A percentile compares a stretch with the other conserved stretches of the same genome.
Conservation (phyloP, 2,888 invertebrate species). For the Cataglyphis livida region DNA sequence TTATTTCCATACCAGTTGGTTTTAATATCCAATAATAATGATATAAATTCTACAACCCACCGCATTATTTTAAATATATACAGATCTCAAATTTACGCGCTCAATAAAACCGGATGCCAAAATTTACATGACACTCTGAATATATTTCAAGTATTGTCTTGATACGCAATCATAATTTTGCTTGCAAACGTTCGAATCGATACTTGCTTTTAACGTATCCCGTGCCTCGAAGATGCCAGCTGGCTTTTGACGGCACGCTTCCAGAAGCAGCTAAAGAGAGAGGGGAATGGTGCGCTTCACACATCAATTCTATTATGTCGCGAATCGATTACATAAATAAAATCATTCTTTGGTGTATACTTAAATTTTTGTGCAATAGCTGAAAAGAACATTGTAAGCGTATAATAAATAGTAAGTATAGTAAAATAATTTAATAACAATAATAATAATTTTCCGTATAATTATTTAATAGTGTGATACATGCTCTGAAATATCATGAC, state of each 20-base stretch:
- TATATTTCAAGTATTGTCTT: slow-evolving; percentile 13
- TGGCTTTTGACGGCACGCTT: slow-evolving; percentile 78
- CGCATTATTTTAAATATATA: neutral
- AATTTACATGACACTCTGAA: neutral
- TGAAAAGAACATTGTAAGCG: neutral
- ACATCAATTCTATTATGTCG: slow-evolving; percentile 62
- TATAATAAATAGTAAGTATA: neutral
- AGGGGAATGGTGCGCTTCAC: slow-evolving; percentile 67
- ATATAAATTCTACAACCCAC: slow-evolving; percentile 1
- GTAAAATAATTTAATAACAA: neutral
- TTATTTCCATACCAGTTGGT: slow-evolving; percentile 32
- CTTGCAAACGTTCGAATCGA: slow-evolving; percentile 52
- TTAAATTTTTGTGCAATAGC: neutral
- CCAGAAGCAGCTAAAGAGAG: slow-evolving; percentile 65
- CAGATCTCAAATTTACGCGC: neutral
- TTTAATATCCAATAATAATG: slow-evolving; percentile 26
- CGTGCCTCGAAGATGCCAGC: slow-evolving; percentile 68
- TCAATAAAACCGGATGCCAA: neutral
- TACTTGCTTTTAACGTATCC: slow-evolving; percentile 66
- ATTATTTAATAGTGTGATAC: neutral
- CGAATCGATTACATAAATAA: slow-evolving; percentile 57
- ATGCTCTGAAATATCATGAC: neutral
- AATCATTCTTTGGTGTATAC: neutral
- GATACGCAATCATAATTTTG: slow-evolving; percentile 47
- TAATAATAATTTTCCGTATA: neutral